Evolutionary conservation across 2,113 vertebrate genomes (phyloP).

Genomic region (Nibea albiflora): DNA sequence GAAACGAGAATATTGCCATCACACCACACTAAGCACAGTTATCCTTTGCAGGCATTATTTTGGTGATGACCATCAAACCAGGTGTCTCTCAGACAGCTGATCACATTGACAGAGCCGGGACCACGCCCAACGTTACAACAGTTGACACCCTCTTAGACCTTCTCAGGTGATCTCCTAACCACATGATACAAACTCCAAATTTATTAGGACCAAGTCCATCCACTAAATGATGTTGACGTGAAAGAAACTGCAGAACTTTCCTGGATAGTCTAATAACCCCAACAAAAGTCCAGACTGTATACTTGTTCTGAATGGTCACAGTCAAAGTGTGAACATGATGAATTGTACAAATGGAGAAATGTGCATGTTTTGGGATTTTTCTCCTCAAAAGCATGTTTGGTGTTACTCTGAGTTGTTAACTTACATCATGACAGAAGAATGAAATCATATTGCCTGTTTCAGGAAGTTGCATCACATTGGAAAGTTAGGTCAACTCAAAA

Average conservation of each 20-base stretch:
- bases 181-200: background rate
- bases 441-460: too few relatives aligned
- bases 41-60: slow-evolving; percentile 87
- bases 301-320: background rate
- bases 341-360: background rate
- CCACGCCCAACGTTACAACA: slow-evolving; percentile 91
- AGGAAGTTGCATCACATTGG: too few relatives aligned
- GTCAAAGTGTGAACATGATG: background rate
- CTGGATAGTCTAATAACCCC: background rate
- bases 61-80: slow-evolving; percentile 96
- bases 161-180: slow-evolving; percentile 85
- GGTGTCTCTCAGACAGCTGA: slow-evolving; percentile 90
- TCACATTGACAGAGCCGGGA: slow-evolving; percentile 90
- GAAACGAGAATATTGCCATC: background rate
- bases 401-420: background rate
- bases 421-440: too few relatives aligned
- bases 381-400: too few relatives aligned
- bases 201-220: background rate
- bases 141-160: slow-evolving; percentile 96
- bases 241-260: background rate
- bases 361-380: too few relatives aligned
- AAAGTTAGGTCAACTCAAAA: too few relatives aligned
- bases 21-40: background rate
- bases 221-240: background rate
- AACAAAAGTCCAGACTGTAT: background rate